Percentiles rank a stretch among this genome's conserved stretches.
phyloP scores from a whole-genome alignment of 2,113 vertebrate species.

The Theropithecus gelada region DNA sequence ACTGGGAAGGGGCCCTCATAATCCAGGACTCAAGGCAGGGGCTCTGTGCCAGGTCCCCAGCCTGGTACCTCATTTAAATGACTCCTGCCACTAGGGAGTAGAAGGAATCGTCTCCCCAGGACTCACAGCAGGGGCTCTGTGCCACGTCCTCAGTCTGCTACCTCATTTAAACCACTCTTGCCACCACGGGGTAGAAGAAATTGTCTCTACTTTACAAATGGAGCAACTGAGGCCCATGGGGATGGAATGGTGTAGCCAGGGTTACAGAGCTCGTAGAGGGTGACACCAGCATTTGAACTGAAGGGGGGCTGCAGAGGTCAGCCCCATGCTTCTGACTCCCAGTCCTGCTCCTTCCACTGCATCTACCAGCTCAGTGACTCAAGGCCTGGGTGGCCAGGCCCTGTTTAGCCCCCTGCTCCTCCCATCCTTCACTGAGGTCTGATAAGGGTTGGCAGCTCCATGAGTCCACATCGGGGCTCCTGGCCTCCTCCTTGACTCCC shows the following conservation, averaged over 20 bases:
- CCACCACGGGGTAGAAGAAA: background rate
- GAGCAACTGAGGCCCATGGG: background rate
- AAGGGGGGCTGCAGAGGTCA: background rate
- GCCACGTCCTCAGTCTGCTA: background rate
- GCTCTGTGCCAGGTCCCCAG: background rate
- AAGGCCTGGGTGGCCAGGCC: background rate
- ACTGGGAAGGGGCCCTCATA: background rate
- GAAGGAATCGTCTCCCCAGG: background rate
- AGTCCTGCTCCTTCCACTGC: background rate
- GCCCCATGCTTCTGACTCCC: rapidly evolving
- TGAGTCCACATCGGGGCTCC: background rate
- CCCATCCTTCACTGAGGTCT: background rate
- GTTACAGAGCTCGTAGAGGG: background rate
- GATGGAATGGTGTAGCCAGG: background rate
- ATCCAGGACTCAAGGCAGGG: background rate
- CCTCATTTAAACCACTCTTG: background rate
- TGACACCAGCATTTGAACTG: background rate
- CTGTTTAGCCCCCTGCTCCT: background rate
- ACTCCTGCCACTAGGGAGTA: too few species aligned
- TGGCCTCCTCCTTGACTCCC: background rate
- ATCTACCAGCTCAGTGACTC: background rate
- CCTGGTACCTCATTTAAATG: background rate
- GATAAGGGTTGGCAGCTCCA: background rate
- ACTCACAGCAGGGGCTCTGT: background rate
- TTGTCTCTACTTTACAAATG: background rate